A percentile compares a stretch with the other conserved stretches of the same genome.
These are phyloP conservation scores for Pissodes strobi DNA, from an alignment of 1,140 invertebrate species.

Conservation along the genomic window DNA sequence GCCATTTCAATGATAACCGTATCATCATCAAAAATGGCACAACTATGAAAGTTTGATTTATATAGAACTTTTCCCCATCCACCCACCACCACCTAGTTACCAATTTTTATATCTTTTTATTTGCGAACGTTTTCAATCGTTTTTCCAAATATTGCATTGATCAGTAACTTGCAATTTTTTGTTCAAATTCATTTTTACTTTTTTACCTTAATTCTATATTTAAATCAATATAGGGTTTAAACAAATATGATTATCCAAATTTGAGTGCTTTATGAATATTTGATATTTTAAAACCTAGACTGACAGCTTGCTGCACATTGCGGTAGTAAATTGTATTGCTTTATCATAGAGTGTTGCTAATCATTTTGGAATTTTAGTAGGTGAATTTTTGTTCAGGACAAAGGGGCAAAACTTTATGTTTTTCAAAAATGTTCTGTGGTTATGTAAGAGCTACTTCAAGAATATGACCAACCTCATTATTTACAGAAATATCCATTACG, in stretches of 20 bases:
- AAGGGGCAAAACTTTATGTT: constrained; percentile 58
- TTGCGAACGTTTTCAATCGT: too few species aligned
- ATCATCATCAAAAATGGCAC: too few species aligned
- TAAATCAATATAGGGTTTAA: too few species aligned
- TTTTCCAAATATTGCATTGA: too few species aligned
- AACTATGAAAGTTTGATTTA: constrained; percentile 29
- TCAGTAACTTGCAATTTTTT: too few species aligned
- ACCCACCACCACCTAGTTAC: constrained; percentile 20
- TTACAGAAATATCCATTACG: constrained; percentile 43
- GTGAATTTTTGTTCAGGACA: constrained; percentile 27
- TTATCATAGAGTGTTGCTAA: constrained; percentile 37
- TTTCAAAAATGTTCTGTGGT: constrained; percentile 57
- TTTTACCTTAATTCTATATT: too few species aligned
- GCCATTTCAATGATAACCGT: too few species aligned
- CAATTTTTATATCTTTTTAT: constrained; percentile 28
- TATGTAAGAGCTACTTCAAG: constrained; percentile 58
- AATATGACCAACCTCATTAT: constrained; percentile 59
- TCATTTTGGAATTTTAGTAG: constrained; percentile 41
- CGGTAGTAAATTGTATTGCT: too few species aligned
- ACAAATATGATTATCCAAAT: constrained; percentile 60
- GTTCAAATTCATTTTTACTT: constrained; percentile 60
- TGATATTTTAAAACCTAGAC: constrained; percentile 56
- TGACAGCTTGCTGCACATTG: constrained; percentile 58
- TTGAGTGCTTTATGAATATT: constrained; percentile 59
- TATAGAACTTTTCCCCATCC: constrained; percentile 22